Conservation (phyloP, 1,140 invertebrate species). For the Dolichoris vasculosae region DNA sequence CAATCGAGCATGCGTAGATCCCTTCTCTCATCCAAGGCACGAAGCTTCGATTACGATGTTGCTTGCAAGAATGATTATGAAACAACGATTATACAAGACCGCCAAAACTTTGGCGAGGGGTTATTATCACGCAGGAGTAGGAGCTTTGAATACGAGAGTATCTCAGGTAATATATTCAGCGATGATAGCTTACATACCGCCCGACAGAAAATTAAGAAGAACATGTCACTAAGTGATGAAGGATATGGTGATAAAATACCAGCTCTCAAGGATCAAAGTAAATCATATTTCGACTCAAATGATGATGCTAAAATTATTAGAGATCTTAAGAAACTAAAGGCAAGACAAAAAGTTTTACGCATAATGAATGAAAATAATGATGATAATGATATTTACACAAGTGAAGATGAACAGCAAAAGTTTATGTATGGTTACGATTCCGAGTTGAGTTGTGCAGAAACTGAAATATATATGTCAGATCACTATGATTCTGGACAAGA, state of each 20-base stretch:
- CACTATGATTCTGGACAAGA: constrained; percentile 37
- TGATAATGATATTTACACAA: neutral
- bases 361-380: neutral
- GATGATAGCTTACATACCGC: constrained; percentile 72
- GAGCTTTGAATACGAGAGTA: constrained; percentile 69
- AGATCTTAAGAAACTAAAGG: constrained; percentile 7
- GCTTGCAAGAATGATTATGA: constrained; percentile 42
- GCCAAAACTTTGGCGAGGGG: neutral
- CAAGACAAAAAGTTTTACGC: constrained; percentile 3
- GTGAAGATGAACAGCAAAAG: constrained; percentile 4
- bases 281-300: constrained; percentile 71
- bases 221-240: constrained; percentile 67
- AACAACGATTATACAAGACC: neutral
- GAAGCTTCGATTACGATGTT: constrained; percentile 63
- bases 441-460: constrained; percentile 63
- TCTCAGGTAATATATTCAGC: constrained; percentile 72
- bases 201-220: constrained; percentile 70
- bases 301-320: constrained; percentile 59
- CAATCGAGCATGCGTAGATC: constrained; percentile 59
- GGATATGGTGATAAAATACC: constrained; percentile 70
- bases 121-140: constrained; percentile 61
- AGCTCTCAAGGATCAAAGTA: constrained; percentile 69
- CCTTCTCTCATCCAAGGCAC: constrained; percentile 64
- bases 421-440: constrained; percentile 69
- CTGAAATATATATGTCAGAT: constrained; percentile 61